These are phyloP conservation scores for Drosophila arizonae DNA, from an alignment of 1,140 invertebrate genomes.

Conservation along the genomic window DNA sequence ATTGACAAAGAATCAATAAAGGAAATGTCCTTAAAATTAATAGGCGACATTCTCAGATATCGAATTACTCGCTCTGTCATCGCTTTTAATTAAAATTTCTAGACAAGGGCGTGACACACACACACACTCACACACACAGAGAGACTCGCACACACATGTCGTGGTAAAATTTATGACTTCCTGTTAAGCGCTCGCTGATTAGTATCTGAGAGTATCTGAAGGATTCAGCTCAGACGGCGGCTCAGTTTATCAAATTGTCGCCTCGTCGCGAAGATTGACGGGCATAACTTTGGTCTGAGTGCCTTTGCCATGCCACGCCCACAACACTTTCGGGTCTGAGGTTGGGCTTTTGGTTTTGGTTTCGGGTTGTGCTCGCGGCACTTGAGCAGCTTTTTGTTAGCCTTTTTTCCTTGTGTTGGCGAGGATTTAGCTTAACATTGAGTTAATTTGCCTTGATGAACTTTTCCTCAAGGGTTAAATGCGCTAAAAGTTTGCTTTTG, in stretches of 20 bases:
- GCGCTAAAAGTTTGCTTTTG: not conserved
- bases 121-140: slow-evolving; percentile 17
- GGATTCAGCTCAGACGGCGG: slow-evolving; percentile 44
- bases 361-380: slow-evolving; percentile 2
- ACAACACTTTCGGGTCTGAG: not conserved
- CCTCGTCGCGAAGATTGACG: slow-evolving; percentile 68
- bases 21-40: slow-evolving; percentile 82
- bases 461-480: not conserved
- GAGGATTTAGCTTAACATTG: slow-evolving; percentile 8
- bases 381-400: slow-evolving; percentile 20
- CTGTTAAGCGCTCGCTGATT: slow-evolving; percentile 72
- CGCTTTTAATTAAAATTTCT: slow-evolving; percentile 82
- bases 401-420: not conserved
- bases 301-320: not conserved
- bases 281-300: slow-evolving; percentile 48
- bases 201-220: slow-evolving; percentile 62
- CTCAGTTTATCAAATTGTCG: slow-evolving; percentile 79
- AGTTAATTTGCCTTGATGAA: slow-evolving; percentile 45
- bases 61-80: slow-evolving; percentile 82
- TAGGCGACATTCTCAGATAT: slow-evolving; percentile 82
- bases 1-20: slow-evolving; percentile 82
- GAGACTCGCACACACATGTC: slow-evolving; percentile 57
- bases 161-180: slow-evolving; percentile 72
- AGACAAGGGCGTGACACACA: slow-evolving; percentile 68
- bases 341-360: not conserved